Evolutionary conservation across 1,140 invertebrate species (phyloP).

Genomic region (Rhyzopertha dominica): DNA sequence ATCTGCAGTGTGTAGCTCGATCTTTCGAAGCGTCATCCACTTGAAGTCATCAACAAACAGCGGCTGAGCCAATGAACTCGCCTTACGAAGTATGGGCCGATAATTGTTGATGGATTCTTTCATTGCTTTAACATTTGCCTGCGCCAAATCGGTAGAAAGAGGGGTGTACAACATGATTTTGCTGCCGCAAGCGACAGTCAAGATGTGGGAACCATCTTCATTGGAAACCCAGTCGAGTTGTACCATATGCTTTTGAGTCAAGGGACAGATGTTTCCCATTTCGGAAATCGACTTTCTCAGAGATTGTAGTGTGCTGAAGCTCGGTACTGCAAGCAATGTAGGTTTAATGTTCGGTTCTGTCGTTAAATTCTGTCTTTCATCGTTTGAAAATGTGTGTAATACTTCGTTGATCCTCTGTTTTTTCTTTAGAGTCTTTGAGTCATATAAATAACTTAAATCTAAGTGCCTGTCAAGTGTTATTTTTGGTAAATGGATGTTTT

Average conservation of each 20-base stretch:
- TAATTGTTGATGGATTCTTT: slow-evolving; percentile 51
- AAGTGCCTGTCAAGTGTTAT: slow-evolving; percentile 74
- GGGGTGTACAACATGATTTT: slow-evolving; percentile 83
- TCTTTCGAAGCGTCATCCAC: slow-evolving; percentile 93
- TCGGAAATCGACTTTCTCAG: slow-evolving; percentile 84
- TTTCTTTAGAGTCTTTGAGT: slow-evolving; percentile 73
- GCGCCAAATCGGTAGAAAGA: slow-evolving; percentile 82
- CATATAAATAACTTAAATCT: slow-evolving; percentile 77
- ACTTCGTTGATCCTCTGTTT: slow-evolving; percentile 72
- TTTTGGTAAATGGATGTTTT: slow-evolving; percentile 79
- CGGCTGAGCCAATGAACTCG: slow-evolving; percentile 77
- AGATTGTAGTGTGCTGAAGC: slow-evolving; percentile 87
- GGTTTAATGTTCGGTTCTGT: slow-evolving; percentile 65
- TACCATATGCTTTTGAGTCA: slow-evolving; percentile 83
- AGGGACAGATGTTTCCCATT: slow-evolving; percentile 82
- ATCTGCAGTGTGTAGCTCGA: slow-evolving; percentile 90
- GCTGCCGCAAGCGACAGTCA: slow-evolving; percentile 94
- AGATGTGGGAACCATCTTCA: slow-evolving; percentile 96
- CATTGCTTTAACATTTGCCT: slow-evolving; percentile 78
- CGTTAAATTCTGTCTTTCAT: slow-evolving; percentile 53
- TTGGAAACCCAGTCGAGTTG: slow-evolving; percentile 99
- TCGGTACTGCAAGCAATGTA: slow-evolving; percentile 79
- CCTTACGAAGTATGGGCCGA: slow-evolving; percentile 77
- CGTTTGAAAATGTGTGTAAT: slow-evolving; percentile 54
- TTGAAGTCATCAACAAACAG: slow-evolving; percentile 81